These are phyloP conservation scores for Calliopsis andreniformis DNA, from an alignment of 1,140 invertebrate species.

Conservation along the genomic window DNA sequence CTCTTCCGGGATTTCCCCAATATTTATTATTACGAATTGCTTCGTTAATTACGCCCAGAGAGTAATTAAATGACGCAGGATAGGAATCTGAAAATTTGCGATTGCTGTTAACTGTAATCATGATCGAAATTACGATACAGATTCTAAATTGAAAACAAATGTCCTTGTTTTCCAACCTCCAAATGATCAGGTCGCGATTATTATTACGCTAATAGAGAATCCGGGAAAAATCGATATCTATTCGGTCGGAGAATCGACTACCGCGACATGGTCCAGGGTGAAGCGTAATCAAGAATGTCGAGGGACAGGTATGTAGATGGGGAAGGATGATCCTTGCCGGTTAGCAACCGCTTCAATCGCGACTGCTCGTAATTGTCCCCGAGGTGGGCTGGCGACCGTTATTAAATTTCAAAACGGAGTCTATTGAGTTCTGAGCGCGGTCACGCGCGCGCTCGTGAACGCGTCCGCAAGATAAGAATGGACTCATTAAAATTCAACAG, in stretches of 20 bases:
- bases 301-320: background rate
- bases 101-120: too few species aligned
- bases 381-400: conserved; percentile 1
- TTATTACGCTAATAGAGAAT: too few species aligned
- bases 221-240: background rate
- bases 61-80: conserved; percentile 17
- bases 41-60: conserved; percentile 1
- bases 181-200: too few species aligned
- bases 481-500: conserved; percentile 60
- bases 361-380: conserved; percentile 16
- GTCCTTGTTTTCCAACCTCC: background rate
- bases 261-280: background rate
- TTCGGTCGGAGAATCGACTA: background rate
- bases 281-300: background rate
- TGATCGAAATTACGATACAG: too few species aligned
- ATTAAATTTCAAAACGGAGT: conserved; percentile 48
- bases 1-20: too few species aligned
- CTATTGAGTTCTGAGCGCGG: conserved; percentile 19
- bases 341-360: conserved; percentile 10
- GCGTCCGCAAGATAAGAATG: conserved; percentile 42
- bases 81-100: conserved; percentile 4
- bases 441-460: background rate
- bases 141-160: background rate
- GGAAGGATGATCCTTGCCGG: background rate
- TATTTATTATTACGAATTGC: background rate